Conservation (phyloP, 2,888 invertebrate genomes). For the Tenthredo amoena region DNA sequence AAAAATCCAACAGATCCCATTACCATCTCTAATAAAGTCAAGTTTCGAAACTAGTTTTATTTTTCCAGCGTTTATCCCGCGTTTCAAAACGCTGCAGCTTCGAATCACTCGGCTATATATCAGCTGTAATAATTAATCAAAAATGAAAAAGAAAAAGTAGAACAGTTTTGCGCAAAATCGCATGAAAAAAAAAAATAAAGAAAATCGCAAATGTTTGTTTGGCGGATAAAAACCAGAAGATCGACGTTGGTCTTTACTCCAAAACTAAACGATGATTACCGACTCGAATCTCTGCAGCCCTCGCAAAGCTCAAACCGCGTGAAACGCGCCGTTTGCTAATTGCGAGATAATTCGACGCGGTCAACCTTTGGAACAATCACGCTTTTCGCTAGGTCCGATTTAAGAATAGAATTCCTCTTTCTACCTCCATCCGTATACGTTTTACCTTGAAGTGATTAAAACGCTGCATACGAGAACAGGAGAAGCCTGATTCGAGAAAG, state of each 20-base stretch:
- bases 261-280: slow-evolving; percentile 32
- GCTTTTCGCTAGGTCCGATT: slow-evolving; percentile 16
- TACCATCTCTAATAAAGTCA: slow-evolving; percentile 29
- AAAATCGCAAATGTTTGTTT: background rate
- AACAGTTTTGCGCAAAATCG: background rate
- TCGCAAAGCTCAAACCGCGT: slow-evolving; percentile 11
- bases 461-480: too few species aligned
- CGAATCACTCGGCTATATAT: background rate
- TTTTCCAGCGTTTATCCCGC: background rate
- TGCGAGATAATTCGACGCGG: slow-evolving; percentile 16
- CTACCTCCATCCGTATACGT: background rate
- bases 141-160: background rate
- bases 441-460: background rate
- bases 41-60: slow-evolving; percentile 6
- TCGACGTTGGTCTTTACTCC: background rate
- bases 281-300: slow-evolving; percentile 6
- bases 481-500: too few species aligned
- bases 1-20: slow-evolving; percentile 4
- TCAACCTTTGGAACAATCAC: slow-evolving; percentile 32
- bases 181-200: background rate
- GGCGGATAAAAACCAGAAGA: background rate
- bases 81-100: background rate
- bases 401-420: slow-evolving; percentile 23
- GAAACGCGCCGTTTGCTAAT: slow-evolving; percentile 7
- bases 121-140: background rate